Evolutionary conservation across 2,888 invertebrate species (phyloP).

Genomic region (Halictus ligatus): DNA sequence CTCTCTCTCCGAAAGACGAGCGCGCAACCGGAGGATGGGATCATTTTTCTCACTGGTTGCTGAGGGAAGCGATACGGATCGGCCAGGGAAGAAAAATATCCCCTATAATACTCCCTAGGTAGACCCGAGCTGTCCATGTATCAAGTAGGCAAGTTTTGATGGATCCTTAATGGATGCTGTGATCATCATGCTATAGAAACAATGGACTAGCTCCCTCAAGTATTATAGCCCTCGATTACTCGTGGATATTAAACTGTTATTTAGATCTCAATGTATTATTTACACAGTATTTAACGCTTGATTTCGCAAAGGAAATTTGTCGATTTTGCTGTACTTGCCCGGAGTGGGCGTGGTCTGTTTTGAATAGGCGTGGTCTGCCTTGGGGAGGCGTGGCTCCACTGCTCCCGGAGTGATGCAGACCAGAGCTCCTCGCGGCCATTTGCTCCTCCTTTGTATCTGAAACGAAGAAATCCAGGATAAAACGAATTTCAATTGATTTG

Average conservation of each 20-base stretch:
- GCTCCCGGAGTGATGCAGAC: background rate
- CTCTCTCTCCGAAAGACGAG: background rate
- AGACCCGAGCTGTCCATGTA: constrained; percentile 6
- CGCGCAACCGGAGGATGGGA: background rate
- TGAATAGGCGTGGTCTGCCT: background rate
- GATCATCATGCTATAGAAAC: background rate
- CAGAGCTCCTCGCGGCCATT: no score
- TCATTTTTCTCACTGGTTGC: constrained; percentile 27
- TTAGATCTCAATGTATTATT: no score
- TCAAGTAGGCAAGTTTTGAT: background rate
- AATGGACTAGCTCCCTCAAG: background rate
- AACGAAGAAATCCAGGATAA: background rate
- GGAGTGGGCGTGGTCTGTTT: background rate
- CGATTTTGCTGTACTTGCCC: background rate
- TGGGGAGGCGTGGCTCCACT: background rate
- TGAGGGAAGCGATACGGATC: background rate
- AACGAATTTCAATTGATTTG: background rate
- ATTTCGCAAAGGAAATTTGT: background rate
- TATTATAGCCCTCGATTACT: background rate
- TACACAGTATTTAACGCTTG: no score
- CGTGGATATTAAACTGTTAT: no score
- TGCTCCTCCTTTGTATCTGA: background rate
- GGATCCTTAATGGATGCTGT: background rate
- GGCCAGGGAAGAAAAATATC: constrained; percentile 30
- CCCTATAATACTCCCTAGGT: constrained; percentile 3